A percentile compares a stretch with the other conserved stretches of the same genome.
Evolutionary conservation across 2,113 vertebrate genomes (phyloP).

Genomic region (Penelope pileata): DNA sequence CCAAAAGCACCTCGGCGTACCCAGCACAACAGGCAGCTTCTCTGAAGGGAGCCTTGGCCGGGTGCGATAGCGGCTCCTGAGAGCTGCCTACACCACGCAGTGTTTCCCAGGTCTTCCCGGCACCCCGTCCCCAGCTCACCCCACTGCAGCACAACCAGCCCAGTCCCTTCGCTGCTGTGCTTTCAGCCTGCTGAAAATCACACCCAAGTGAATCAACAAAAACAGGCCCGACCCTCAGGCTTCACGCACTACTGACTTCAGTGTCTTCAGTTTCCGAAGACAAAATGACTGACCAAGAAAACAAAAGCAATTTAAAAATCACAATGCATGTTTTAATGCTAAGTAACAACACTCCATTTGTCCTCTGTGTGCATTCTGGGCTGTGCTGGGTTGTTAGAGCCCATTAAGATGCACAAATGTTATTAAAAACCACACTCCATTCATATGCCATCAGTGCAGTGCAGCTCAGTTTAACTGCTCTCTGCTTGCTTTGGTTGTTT

Average conservation of each 20-base stretch:
- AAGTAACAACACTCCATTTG: rapidly evolving
- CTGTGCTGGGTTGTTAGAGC: neutral
- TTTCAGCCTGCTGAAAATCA: neutral
- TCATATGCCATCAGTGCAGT: rapidly evolving
- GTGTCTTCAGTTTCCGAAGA: neutral
- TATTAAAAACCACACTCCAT: neutral
- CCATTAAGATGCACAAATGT: neutral
- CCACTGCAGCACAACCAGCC: rapidly evolving
- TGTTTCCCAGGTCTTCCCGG: neutral
- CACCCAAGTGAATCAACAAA: neutral
- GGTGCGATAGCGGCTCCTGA: neutral
- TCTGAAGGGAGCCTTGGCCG: neutral
- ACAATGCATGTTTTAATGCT: rapidly evolving
- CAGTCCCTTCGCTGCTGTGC: neutral
- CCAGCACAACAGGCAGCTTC: neutral
- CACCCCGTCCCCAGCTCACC: neutral
- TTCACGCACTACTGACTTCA: neutral
- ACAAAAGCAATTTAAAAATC: rapidly evolving
- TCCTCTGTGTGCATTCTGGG: rapidly evolving
- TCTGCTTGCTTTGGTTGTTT: neutral
- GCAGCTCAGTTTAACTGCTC: neutral
- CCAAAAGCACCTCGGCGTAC: neutral
- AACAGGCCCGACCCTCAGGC: neutral
- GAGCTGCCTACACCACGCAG: rapidly evolving
- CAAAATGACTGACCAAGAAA: neutral